phyloP scores from a whole-genome alignment of 1,140 invertebrate genomes.

The Lamellibrachia luymesi region DNA sequence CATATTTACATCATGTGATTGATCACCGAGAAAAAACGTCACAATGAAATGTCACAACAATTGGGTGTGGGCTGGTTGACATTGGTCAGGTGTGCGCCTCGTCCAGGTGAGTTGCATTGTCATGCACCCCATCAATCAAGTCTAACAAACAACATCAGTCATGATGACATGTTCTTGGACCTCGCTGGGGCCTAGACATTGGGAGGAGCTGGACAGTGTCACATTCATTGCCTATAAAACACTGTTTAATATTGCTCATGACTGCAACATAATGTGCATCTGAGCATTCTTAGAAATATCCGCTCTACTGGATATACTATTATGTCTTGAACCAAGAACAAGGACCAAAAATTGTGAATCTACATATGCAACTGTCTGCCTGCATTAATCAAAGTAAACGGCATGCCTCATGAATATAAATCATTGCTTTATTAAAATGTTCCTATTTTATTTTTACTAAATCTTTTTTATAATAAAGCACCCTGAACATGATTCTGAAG shows the following conservation, averaged over 20 bases:
- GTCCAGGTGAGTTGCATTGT: not conserved
- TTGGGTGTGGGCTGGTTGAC: not conserved
- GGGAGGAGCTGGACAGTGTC: not conserved
- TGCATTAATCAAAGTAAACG: no score
- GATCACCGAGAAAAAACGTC: not conserved
- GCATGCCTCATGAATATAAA: no score
- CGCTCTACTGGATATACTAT: not conserved
- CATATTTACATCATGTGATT: not conserved
- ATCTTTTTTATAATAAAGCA: no score
- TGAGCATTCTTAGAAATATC: not conserved
- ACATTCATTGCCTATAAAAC: not conserved
- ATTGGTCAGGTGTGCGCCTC: not conserved
- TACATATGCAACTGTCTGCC: not conserved
- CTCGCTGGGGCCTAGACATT: not conserved
- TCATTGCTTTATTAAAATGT: no score
- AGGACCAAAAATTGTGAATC: not conserved
- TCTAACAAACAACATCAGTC: not conserved
- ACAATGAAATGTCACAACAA: not conserved
- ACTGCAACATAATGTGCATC: not conserved
- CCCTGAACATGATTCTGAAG: no score
- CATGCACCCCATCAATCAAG: not conserved
- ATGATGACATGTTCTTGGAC: not conserved
- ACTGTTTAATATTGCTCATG: not conserved
- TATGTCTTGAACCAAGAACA: not conserved
- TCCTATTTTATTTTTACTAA: no score